phyloP scores from a whole-genome alignment of 2,888 invertebrate species.

The Ptilodon capucinus region DNA sequence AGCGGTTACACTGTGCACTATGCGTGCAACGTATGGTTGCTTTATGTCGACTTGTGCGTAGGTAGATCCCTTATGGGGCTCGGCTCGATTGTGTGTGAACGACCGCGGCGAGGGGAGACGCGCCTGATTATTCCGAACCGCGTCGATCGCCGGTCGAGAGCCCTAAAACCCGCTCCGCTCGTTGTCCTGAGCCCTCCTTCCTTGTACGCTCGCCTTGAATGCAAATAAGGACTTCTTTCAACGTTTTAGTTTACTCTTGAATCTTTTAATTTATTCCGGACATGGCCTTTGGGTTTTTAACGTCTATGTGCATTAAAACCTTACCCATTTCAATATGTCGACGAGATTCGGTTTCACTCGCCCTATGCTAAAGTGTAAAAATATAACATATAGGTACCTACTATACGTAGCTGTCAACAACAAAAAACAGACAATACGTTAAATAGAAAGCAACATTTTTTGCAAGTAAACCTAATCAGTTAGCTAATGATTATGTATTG shows the following conservation, averaged over 20 bases:
- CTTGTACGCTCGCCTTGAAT: slow-evolving; percentile 55
- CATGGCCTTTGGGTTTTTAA: slow-evolving; percentile 29
- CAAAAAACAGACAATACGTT: neutral
- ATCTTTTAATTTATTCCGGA: slow-evolving; percentile 43
- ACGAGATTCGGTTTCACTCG: slow-evolving; percentile 28
- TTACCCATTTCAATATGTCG: too few relatives aligned
- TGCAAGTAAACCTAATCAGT: neutral
- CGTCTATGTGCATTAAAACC: slow-evolving; percentile 16
- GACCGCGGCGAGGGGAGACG: slow-evolving; percentile 75
- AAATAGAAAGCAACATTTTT: neutral
- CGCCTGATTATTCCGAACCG: slow-evolving; percentile 74
- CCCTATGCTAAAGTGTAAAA: slow-evolving; percentile 32
- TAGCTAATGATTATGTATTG: too few relatives aligned
- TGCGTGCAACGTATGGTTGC: slow-evolving; percentile 64
- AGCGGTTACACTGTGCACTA: slow-evolving; percentile 17
- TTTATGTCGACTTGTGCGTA: slow-evolving; percentile 72
- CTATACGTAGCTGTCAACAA: neutral
- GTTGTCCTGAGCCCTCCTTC: slow-evolving; percentile 40
- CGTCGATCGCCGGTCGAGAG: slow-evolving; percentile 70
- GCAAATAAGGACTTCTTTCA: slow-evolving; percentile 60
- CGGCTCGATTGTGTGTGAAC: slow-evolving; percentile 78
- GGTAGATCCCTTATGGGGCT: slow-evolving; percentile 68
- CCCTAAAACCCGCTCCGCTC: slow-evolving; percentile 63
- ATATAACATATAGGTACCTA: too few relatives aligned
- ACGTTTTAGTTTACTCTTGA: slow-evolving; percentile 46